These are phyloP conservation scores for Hyperopisus bebe DNA, from an alignment of 2,113 vertebrate species.

Conservation along the genomic window DNA sequence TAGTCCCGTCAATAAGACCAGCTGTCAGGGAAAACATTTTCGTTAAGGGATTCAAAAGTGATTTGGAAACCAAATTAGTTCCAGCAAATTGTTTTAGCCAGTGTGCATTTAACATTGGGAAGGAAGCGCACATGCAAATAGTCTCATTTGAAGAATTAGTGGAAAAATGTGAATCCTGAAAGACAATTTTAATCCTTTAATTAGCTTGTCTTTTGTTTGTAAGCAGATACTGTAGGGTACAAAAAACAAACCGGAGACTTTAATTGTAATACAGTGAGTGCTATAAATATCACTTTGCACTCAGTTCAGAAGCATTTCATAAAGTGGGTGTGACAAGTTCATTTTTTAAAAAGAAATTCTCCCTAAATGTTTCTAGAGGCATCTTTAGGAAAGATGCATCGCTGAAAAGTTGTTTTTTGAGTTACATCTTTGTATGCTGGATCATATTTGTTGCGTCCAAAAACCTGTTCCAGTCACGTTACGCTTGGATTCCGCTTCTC, in stretches of 20 bases:
- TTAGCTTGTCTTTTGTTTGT: background rate
- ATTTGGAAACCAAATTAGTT: slow-evolving; percentile 10
- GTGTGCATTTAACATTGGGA: background rate
- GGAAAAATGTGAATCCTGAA: slow-evolving; percentile 9
- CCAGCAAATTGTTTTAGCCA: background rate
- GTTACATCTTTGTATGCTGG: background rate
- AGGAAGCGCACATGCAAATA: background rate
- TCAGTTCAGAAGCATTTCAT: background rate
- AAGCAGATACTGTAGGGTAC: background rate
- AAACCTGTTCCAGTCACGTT: background rate
- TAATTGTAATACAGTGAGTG: background rate
- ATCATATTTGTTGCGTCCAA: background rate
- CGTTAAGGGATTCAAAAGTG: slow-evolving; percentile 2
- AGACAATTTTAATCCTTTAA: slow-evolving; percentile 12
- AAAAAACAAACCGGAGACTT: background rate
- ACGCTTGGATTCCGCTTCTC: background rate
- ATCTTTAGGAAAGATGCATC: background rate
- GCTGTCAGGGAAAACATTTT: slow-evolving; percentile 12
- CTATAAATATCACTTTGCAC: background rate
- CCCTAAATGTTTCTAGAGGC: background rate
- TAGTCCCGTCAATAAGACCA: background rate
- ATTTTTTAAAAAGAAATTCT: background rate
- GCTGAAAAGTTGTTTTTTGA: background rate
- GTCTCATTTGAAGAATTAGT: slow-evolving; percentile 9
- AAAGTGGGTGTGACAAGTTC: background rate